A percentile compares a stretch with the other conserved stretches of the same genome.
These are phyloP conservation scores for Drosophila falleni DNA, from an alignment of 2,888 invertebrate genomes.

Conservation along the genomic window DNA sequence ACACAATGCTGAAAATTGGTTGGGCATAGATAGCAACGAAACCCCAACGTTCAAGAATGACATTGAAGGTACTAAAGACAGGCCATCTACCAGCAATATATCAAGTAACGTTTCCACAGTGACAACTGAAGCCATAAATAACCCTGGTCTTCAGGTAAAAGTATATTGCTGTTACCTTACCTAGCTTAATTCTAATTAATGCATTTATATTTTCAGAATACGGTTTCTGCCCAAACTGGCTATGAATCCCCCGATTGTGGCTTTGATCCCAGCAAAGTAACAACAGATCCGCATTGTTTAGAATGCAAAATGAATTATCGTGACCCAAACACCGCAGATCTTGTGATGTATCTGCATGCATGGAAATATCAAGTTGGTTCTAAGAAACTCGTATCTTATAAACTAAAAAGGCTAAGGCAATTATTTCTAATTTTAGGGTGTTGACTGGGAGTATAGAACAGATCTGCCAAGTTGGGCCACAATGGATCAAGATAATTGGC, in stretches of 20 bases:
- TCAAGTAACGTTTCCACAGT: background rate
- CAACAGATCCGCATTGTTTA: constrained; percentile 94
- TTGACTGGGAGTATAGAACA: constrained; percentile 97
- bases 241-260: constrained; percentile 40
- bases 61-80: constrained; percentile 68
- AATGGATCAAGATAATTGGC: constrained; percentile 92
- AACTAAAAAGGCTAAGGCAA: constrained; percentile 32
- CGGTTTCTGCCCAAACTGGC: constrained; percentile 94
- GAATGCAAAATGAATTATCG: constrained; percentile 96
- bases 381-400: fast-evolving
- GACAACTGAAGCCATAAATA: background rate
- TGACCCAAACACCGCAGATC: constrained; percentile 95
- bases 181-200: background rate
- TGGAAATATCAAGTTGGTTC: constrained; percentile 92
- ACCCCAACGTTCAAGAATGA: background rate
- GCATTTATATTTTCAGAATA: constrained; percentile 85
- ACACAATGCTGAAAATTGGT: constrained; percentile 97
- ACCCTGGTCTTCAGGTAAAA: constrained; percentile 15
- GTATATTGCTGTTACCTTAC: background rate
- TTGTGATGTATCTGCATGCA: constrained; percentile 98
- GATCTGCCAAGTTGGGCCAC: constrained; percentile 96
- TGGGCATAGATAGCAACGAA: constrained; percentile 93
- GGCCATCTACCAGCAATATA: background rate
- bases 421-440: constrained; percentile 88
- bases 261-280: constrained; percentile 90